Percentiles rank a stretch among this genome's conserved stretches.
Conservation (phyloP, 2,113 vertebrate genomes). For the Dicrurus megarhynchus region DNA sequence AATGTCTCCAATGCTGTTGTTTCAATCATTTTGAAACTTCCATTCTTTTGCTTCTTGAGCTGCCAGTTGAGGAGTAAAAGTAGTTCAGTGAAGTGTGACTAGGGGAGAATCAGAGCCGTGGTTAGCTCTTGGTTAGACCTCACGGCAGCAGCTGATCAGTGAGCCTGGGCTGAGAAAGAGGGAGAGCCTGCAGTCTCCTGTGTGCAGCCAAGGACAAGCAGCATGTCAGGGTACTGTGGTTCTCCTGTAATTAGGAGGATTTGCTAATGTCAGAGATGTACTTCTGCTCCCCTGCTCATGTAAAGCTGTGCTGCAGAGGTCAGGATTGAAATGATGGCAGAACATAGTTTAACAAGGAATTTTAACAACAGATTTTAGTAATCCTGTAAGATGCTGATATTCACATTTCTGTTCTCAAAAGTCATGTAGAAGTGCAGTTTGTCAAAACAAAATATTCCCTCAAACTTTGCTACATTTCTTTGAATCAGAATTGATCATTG, state of each 20-base stretch:
- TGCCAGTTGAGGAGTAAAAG: neutral
- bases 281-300: rapidly evolving
- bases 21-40: neutral
- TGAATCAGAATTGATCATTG: neutral
- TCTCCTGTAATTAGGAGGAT: neutral
- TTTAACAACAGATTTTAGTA: neutral
- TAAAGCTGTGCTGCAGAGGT: neutral
- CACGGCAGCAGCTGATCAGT: neutral
- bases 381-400: neutral
- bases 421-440: neutral
- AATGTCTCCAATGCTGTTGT: neutral
- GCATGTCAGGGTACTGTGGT: neutral
- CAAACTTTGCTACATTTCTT: neutral
- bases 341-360: neutral
- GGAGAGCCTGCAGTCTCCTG: neutral
- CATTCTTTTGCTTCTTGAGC: neutral
- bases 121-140: neutral
- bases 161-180: neutral
- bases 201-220: neutral
- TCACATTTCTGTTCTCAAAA: neutral
- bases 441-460: neutral
- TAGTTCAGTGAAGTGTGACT: neutral
- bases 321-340: neutral
- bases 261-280: neutral
- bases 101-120: neutral